Base-by-base conservation (phyloP, 2,113 vertebrate genomes). In the Halcyon malimbica region DNA sequence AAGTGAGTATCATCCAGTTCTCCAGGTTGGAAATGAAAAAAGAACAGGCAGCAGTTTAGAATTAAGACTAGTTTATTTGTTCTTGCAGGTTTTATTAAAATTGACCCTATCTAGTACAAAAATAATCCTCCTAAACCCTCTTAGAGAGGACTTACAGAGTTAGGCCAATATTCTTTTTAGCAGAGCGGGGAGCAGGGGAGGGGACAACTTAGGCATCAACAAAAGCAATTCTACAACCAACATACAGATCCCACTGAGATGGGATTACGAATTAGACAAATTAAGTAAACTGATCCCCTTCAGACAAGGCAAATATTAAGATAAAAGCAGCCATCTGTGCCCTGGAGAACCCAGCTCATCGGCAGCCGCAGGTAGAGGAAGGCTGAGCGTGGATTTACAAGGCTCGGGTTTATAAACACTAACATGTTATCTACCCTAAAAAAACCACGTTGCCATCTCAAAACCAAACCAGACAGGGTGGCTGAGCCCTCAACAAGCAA, bases 201-300 rank as follows among this genome's bases (percentile, higher is more conserved):
- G 10, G 62, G 64, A 51, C 1, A 13, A 64, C 24, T 28, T 13
- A 3, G 17, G 69, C 56, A 74, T 15, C 86, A 83, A 48, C 93
- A 73, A 39, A 67, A 92, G 46, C 92, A 77, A 42, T 63, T 50
- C 82, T n/a, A 20, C 67, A 79, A 59, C 10, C 71, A 93, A 4
- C 50, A 11, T 13, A 39, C 1, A 64, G 91, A 83, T 56, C 73
- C 90, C 64, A 13, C 76, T 37, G 73, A 68, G 77, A 84, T 60
- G 77, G 56, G 92, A 96, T 94, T 96, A 94, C 2, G 70, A 97
- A 94, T 94, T 82, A 90, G 73, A 83, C 80, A 95, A 95, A 94
- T 82, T 51, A 92, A 91, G 92, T 56, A 64, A 95, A 86, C 68
- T 37, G 73, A 94, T 94, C 56, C 29, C 73, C 69, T 60, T 74